A percentile compares a stretch with the other conserved stretches of the same genome.
Conservation (phyloP, 2,888 invertebrate species). For the Julus scandinavius region DNA sequence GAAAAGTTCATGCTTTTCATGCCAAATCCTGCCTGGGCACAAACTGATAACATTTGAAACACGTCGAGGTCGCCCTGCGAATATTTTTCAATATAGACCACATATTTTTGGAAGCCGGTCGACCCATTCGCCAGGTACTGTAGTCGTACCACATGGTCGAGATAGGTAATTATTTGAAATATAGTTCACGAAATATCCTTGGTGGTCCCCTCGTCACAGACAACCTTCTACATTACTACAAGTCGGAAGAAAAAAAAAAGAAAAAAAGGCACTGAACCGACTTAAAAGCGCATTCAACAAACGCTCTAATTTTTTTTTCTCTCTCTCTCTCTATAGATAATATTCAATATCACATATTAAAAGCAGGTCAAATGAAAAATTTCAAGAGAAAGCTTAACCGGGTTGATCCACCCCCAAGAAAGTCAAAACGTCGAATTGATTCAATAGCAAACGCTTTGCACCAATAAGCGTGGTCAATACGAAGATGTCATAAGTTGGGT, state of each 20-base stretch:
- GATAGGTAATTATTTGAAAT: slow-evolving; percentile 9
- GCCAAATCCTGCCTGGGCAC: background rate
- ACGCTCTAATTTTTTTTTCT: background rate
- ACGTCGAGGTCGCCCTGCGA: background rate
- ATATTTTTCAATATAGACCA: slow-evolving; percentile 3
- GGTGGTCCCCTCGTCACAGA: slow-evolving; percentile 15
- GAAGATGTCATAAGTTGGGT: background rate
- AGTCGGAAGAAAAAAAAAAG: background rate
- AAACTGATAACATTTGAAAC: slow-evolving; percentile 25
- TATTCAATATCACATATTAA: background rate
- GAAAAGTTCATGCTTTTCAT: slow-evolving; percentile 43
- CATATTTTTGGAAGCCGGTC: background rate
- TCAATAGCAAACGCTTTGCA: background rate
- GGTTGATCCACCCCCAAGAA: background rate
- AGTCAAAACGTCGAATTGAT: background rate
- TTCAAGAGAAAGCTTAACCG: background rate
- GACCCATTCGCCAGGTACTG: slow-evolving; percentile 32
- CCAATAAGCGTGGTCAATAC: background rate
- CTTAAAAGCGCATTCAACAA: background rate
- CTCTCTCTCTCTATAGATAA: background rate
- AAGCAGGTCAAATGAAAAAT: background rate
- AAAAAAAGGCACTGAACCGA: background rate
- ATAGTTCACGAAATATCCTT: slow-evolving; percentile 30
- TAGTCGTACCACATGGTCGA: background rate
- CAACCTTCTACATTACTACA: slow-evolving; percentile 13